Base-by-base conservation (phyloP, 2,888 invertebrate genomes). In the Sinopyrophorus schimmeli region DNA sequence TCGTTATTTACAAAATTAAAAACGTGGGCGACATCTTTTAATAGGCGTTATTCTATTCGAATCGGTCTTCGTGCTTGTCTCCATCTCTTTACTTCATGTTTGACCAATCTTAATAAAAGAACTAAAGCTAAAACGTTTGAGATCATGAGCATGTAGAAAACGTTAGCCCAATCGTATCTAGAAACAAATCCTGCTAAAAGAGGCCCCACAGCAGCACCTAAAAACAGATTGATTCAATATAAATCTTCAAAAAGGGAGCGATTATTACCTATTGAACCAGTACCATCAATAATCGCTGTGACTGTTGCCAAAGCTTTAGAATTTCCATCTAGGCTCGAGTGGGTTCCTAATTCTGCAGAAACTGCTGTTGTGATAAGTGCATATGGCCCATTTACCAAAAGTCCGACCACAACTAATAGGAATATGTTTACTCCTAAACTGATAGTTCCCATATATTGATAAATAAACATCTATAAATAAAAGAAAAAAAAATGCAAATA, bases 251-350 rank as follows among this genome's bases (percentile, higher is more conserved):
- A n/a, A n/a, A n/a, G n/a, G n/a, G n/a, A n/a, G n/a, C n/a, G n/a
- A n/a, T n/a, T n/a, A n/a, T n/a, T 53, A 84, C 87, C 91, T 46
- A 92, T 81, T 50, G 91, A 92, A 4, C 97, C 96, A 0, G 96
- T 96, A 30, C 97, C 97, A 74, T 97, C 97, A 30, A 97, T 96
- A 61, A 97, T 95, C 12, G 96, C 93, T 0, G 96, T 93, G n/a
- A 97, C 96, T 0, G 97, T 97, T 4, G 97, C 95, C 48, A 97
- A 73, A 3, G 96, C 97, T 68, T 87, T 89, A 0, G 92, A 76
- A 74, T 90, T 92, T 1, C 91, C 91, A 38, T 86, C 83, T 41
- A 96, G 76, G 51, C 87, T 87, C 56, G 84, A 80, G 76, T 95
- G 94, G 0, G 92, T 89, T 9, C 97, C 94, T 3, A 97, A 77